phyloP scores from a whole-genome alignment of 2,888 invertebrate genomes.

The Smittia aterrima region DNA sequence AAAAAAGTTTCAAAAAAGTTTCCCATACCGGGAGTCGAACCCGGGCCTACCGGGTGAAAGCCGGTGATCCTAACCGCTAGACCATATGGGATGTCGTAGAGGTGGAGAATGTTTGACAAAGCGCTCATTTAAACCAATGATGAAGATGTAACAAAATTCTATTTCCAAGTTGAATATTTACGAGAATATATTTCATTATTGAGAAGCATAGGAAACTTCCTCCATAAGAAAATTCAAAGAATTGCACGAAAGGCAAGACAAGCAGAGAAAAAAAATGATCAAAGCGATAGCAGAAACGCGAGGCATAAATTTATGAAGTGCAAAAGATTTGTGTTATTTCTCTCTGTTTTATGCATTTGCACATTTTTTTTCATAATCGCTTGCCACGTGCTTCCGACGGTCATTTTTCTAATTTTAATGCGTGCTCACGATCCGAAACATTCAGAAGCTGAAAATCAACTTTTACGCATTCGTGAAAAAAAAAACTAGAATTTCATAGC shows the following conservation, averaged over 20 bases:
- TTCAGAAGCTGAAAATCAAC: not conserved
- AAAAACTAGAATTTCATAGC: slow-evolving; percentile 15
- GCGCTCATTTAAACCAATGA: not conserved
- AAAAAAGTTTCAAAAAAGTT: slow-evolving; percentile 46
- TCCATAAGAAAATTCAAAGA: slow-evolving; percentile 5
- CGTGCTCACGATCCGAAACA: slow-evolving; percentile 9
- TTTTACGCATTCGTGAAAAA: not conserved
- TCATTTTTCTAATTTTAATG: not conserved
- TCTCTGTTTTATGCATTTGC: slow-evolving; percentile 16
- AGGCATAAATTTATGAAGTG: slow-evolving; percentile 27
- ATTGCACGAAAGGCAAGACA: not conserved
- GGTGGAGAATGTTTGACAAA: not conserved
- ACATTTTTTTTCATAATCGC: not conserved
- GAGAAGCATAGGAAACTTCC: not conserved
- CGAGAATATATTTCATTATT: not conserved
- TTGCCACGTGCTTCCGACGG: slow-evolving; percentile 1
- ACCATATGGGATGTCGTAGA: slow-evolving; percentile 51
- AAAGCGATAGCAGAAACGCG: not conserved
- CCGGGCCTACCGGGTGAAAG: slow-evolving; percentile 64
- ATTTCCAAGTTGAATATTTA: not conserved
- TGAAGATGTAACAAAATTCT: not conserved
- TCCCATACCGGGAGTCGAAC: slow-evolving; percentile 92
- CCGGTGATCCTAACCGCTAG: slow-evolving; percentile 56
- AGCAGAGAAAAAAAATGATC: not conserved
- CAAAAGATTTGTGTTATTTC: slow-evolving; percentile 11